A percentile compares a stretch with the other conserved stretches of the same genome.
These are phyloP conservation scores for Patella pellucida DNA, from an alignment of 2,888 invertebrate genomes.

Conservation along the genomic window DNA sequence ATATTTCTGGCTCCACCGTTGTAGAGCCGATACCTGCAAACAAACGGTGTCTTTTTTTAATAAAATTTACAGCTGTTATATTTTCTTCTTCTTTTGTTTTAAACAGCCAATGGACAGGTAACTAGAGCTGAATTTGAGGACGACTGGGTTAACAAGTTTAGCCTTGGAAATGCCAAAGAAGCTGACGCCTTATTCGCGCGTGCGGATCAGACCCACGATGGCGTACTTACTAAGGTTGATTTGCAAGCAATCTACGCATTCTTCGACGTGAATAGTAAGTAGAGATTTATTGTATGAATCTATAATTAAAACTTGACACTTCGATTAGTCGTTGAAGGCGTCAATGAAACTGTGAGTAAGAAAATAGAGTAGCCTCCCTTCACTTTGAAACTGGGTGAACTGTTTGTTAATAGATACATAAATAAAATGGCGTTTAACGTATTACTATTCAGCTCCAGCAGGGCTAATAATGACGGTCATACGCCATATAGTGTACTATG, in stretches of 20 bases:
- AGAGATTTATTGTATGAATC: neutral
- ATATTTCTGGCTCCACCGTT: neutral
- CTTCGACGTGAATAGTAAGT: slow-evolving; percentile 51
- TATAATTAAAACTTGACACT: too few species aligned
- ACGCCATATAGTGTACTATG: too few species aligned
- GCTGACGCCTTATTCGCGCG: slow-evolving; percentile 45
- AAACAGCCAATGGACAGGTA: slow-evolving; percentile 42
- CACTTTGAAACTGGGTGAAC: too few species aligned
- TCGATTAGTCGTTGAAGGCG: too few species aligned
- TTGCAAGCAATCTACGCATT: slow-evolving; percentile 45
- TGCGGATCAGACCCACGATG: slow-evolving; percentile 49
- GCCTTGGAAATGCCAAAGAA: slow-evolving; percentile 42
- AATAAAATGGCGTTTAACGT: too few species aligned
- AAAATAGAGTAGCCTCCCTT: too few species aligned
- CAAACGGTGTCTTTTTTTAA: too few species aligned
- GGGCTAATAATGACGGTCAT: too few species aligned
- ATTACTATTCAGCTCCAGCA: too few species aligned
- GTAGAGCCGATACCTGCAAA: neutral
- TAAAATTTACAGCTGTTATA: neutral
- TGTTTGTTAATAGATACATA: too few species aligned
- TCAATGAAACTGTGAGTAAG: too few species aligned
- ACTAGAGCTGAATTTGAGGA: slow-evolving; percentile 43
- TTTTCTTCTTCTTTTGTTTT: slow-evolving; percentile 2
- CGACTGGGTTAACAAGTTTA: slow-evolving; percentile 43
- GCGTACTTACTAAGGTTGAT: slow-evolving; percentile 38